These are phyloP conservation scores for Dryoscopus gambensis DNA, from an alignment of 2,113 vertebrate genomes.

Conservation along the genomic window DNA sequence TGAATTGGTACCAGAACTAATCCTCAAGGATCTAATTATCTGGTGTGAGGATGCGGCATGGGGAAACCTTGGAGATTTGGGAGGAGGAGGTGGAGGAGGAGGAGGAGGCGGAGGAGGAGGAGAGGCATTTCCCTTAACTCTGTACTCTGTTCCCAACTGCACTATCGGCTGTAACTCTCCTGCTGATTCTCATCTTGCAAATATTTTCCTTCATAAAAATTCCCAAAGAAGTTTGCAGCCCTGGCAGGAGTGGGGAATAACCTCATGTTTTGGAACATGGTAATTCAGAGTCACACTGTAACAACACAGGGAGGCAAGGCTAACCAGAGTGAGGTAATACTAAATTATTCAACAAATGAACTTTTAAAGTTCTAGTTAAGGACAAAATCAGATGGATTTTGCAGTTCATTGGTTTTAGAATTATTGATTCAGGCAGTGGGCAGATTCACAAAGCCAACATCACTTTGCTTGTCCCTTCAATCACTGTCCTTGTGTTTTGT, in stretches of 20 bases:
- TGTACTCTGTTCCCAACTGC: neutral
- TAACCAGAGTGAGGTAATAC: neutral
- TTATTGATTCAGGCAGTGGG: neutral
- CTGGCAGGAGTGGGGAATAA: neutral
- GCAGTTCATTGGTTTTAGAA: neutral
- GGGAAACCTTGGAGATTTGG: neutral
- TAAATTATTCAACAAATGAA: neutral
- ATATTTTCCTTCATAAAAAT: neutral
- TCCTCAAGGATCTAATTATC: neutral
- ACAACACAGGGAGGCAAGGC: neutral
- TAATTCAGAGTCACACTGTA: neutral
- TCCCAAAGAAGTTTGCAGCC: neutral
- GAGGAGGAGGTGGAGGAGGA: neutral
- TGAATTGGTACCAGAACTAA: neutral
- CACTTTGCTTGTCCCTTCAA: neutral
- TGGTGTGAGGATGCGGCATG: neutral
- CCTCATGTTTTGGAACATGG: neutral
- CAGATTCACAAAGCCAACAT: neutral
- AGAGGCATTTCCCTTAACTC: neutral
- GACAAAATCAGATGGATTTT: neutral
- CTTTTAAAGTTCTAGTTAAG: neutral
- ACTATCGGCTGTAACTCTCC: neutral
- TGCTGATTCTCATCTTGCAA: neutral
- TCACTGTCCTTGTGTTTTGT: neutral
- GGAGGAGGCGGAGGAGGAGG: neutral